Conservation (phyloP, 1,140 invertebrate species). For the Cotesia typhae region DNA sequence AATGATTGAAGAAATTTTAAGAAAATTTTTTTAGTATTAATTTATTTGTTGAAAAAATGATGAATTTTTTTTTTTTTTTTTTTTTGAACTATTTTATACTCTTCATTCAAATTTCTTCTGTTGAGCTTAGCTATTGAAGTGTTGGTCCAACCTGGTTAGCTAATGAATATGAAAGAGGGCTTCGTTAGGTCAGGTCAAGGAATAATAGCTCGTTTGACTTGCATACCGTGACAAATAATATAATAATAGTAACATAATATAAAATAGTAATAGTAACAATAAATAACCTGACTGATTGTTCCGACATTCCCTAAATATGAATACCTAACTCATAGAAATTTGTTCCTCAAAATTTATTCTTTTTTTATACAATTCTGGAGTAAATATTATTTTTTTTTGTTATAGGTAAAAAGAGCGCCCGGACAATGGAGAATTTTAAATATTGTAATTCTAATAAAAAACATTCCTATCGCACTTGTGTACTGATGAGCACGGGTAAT, state of each 20-base stretch:
- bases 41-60: background rate
- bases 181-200: conserved; percentile 65
- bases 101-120: conserved; percentile 9
- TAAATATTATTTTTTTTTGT: background rate
- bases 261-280: too few species aligned
- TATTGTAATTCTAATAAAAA: conserved; percentile 5
- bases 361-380: conserved; percentile 1
- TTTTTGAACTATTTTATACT: background rate
- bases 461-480: conserved; percentile 9
- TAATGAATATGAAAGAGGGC: conserved; percentile 64
- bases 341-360: conserved; percentile 34
- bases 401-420: too few species aligned
- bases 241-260: too few species aligned
- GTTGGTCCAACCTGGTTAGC: conserved; percentile 48
- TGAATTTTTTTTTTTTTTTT: background rate
- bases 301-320: too few species aligned
- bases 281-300: conserved; percentile 14
- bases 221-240: conserved; percentile 56
- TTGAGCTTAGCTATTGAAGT: conserved; percentile 10
- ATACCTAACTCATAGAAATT: too few species aligned
- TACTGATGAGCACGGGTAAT: conserved; percentile 45
- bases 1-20: too few species aligned
- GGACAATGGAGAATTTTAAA: too few species aligned
- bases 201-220: conserved; percentile 65
- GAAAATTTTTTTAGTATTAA: too few species aligned